Evolutionary conservation across 1,140 invertebrate species (phyloP).

Genomic region (Drosophila azteca): DNA sequence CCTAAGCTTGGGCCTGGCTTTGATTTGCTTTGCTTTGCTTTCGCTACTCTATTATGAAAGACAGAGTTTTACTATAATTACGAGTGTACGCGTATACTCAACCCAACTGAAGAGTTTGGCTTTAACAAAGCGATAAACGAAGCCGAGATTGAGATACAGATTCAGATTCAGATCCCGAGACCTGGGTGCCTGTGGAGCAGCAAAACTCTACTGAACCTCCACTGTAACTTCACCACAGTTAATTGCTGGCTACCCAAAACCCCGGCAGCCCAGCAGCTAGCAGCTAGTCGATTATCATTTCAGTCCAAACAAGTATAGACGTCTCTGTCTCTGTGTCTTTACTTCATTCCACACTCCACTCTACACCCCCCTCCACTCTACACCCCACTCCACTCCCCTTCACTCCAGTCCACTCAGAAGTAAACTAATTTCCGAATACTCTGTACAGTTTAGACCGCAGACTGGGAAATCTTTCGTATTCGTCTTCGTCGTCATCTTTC

Average conservation of each 20-base stretch:
- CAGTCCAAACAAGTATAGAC: conserved; percentile 23
- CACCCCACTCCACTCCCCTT: too few species aligned
- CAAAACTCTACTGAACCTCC: conserved; percentile 25
- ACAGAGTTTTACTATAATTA: conserved; percentile 37
- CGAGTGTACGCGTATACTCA: background rate
- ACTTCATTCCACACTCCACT: too few species aligned
- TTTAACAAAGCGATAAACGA: conserved; percentile 20
- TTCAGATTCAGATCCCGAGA: background rate
- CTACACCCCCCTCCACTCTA: too few species aligned
- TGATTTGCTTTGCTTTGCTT: conserved; percentile 22
- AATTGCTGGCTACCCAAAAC: conserved; percentile 39
- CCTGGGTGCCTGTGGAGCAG: conserved; percentile 24
- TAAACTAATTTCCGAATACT: conserved; percentile 37
- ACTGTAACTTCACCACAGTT: conserved; percentile 32
- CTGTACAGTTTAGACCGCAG: conserved; percentile 20
- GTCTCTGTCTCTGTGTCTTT: background rate
- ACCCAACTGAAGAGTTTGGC: conserved; percentile 3
- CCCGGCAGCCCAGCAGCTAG: conserved; percentile 30
- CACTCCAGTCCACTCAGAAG: background rate
- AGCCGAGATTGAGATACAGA: conserved; percentile 1
- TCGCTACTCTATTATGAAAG: conserved; percentile 40
- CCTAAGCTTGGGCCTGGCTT: conserved; percentile 3
- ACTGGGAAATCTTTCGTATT: conserved; percentile 25
- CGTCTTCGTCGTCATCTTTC: conserved; percentile 15
- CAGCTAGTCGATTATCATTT: conserved; percentile 48